Base-by-base conservation (phyloP, 1,140 invertebrate genomes). In the Cecropterus lyciades region DNA sequence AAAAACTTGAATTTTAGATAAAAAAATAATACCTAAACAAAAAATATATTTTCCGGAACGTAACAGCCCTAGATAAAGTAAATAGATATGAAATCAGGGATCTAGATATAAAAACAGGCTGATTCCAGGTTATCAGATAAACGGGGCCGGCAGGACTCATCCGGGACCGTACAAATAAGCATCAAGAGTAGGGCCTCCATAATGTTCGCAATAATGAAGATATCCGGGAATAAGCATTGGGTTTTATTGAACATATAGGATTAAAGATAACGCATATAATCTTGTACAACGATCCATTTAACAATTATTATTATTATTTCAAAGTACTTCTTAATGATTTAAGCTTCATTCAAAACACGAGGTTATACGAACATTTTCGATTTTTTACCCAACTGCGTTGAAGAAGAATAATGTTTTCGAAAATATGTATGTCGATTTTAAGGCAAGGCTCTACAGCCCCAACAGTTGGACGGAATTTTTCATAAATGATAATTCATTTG, bases 71-170 rank as follows among this genome's bases (percentile, higher is more conserved):
- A 37, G 33, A 37, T 37, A 10, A 37, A 37, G 33, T 11, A 37
- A 30, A 30, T 8, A 37, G 33, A 37, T 37, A 37, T 37, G 33
- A 37, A 37, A 37, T 37, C 33, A n/a, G 33, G 33, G 33, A 37
- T 10, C 11, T 37, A n/a, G 33, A 37, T 37, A 37, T 37, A 37
- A 37, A 37, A 37, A 37, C 10, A 37, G 33, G 33, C 11, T 9
- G 11, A 37, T 37, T 37, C 33, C 33, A 37, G 33, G 33, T 37
- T 37, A 37, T 37, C 33, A 37, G 33, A n/a, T n/a, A 37, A 37
- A 37, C 33, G 33, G 33, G 33, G 33, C 33, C 33, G 9, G 33
- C 33, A 37, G 33, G 33, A 37, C 33, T n/a, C 33, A 37, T 37
- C 33, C 33, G 33, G 33, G 33, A 11, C 33, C 33, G 33, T n/a